These are phyloP conservation scores for Platyura marginata DNA, from an alignment of 1,140 invertebrate species.

Conservation along the genomic window DNA sequence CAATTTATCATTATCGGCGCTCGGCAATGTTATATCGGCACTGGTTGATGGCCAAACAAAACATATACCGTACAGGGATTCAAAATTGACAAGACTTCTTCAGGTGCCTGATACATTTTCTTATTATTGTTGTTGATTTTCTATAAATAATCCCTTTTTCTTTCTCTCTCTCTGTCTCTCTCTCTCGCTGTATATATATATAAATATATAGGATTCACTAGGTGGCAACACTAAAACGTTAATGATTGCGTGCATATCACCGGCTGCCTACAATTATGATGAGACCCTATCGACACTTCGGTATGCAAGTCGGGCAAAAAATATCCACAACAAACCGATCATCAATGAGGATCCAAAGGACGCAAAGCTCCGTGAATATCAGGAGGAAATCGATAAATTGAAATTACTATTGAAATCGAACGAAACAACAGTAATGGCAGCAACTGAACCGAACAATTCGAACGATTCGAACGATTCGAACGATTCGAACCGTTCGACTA, in stretches of 20 bases:
- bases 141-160: background rate
- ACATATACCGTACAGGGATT: conserved; percentile 85
- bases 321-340: conserved; percentile 81
- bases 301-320: conserved; percentile 81
- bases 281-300: conserved; percentile 78
- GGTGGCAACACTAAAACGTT: conserved; percentile 88
- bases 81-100: conserved; percentile 77
- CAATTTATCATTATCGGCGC: conserved; percentile 80
- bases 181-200: no score
- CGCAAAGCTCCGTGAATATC: conserved; percentile 69
- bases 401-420: background rate
- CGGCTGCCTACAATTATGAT: conserved; percentile 75
- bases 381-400: conserved; percentile 37
- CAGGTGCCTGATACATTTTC: conserved; percentile 29
- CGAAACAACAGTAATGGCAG: background rate
- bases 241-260: conserved; percentile 87
- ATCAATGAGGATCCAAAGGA: conserved; percentile 93
- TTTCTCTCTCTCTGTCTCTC: background rate
- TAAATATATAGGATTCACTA: conserved; percentile 50
- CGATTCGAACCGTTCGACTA: no score
- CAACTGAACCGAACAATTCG: no score
- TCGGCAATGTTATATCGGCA: conserved; percentile 90
- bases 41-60: conserved; percentile 76
- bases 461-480: no score
- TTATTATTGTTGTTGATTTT: background rate